Conservation (phyloP, 2,888 invertebrate genomes). For the Calliopum simillimum region DNA sequence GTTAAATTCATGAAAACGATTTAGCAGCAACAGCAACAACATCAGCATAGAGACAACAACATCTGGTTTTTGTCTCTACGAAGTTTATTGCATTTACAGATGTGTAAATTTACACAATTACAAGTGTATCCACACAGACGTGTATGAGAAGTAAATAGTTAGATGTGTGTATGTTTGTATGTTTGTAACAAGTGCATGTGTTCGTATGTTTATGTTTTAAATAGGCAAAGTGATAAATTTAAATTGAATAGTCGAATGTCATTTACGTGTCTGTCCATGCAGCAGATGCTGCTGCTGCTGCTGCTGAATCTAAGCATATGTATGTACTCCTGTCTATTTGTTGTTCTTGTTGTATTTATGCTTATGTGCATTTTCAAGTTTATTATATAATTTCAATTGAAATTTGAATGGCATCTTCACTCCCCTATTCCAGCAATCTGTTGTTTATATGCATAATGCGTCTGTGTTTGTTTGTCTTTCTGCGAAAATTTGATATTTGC, state of each 20-base stretch:
- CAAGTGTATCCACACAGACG: neutral
- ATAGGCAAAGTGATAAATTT: constrained; percentile 10
- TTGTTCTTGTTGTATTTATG: neutral
- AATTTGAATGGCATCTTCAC: neutral
- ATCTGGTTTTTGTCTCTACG: constrained; percentile 6
- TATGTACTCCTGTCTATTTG: too few species aligned
- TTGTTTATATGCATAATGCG: neutral
- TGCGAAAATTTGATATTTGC: too few species aligned
- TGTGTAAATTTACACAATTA: neutral
- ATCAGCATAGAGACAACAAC: neutral
- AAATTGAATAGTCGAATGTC: constrained; percentile 22
- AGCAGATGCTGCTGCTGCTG: too few species aligned
- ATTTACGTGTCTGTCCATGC: too few species aligned
- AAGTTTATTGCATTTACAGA: neutral
- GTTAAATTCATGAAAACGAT: too few species aligned
- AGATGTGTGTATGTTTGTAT: neutral
- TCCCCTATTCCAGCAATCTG: too few species aligned
- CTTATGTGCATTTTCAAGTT: neutral
- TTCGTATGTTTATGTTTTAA: neutral
- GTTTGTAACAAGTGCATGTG: neutral
- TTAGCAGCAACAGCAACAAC: too few species aligned
- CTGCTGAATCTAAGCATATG: too few species aligned
- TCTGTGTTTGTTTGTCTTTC: neutral
- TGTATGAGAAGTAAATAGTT: neutral
- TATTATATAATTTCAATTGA: neutral